Percentiles rank a stretch among this genome's conserved stretches.
phyloP scores from a whole-genome alignment of 2,888 invertebrate genomes.

The Baronia brevicornis region DNA sequence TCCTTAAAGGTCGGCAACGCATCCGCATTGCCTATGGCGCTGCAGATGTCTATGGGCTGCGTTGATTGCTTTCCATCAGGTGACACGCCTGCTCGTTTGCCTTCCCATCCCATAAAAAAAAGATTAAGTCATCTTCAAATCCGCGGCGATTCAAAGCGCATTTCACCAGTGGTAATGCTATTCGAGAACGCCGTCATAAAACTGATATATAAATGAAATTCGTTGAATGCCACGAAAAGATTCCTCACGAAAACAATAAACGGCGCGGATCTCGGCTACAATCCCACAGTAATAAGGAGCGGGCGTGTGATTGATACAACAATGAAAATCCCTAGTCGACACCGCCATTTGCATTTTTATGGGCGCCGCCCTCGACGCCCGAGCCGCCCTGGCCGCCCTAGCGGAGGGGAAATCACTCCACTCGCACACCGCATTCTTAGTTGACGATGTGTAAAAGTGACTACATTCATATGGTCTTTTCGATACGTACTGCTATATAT shows the following conservation, averaged over 20 bases:
- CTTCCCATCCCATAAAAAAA: too few species aligned
- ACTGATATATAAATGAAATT: slow-evolving; percentile 20
- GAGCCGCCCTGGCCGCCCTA: slow-evolving; percentile 22
- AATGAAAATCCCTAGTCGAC: slow-evolving; percentile 70
- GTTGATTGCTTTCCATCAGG: too few species aligned
- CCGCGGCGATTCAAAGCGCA: too few species aligned
- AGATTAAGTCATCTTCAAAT: too few species aligned
- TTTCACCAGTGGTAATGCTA: too few species aligned
- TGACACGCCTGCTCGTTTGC: too few species aligned
- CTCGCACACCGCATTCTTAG: slow-evolving; percentile 4
- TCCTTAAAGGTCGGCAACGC: too few species aligned
- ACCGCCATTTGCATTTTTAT: slow-evolving; percentile 77
- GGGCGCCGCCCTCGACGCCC: slow-evolving; percentile 39
- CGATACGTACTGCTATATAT: too few species aligned
- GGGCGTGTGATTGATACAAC: slow-evolving; percentile 64
- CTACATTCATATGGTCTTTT: slow-evolving; percentile 10
- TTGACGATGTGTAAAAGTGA: slow-evolving; percentile 14
- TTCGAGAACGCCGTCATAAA: slow-evolving; percentile 14
- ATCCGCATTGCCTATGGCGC: too few species aligned
- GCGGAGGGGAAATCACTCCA: slow-evolving; percentile 25
- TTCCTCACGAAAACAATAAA: slow-evolving; percentile 47
- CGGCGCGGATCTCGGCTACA: slow-evolving; percentile 37
- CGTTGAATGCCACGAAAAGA: slow-evolving; percentile 21
- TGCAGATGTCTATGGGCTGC: too few species aligned
- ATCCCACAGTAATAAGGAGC: slow-evolving; percentile 60